Evolutionary conservation across 2,797 vertebrate species (phyloP), one percentile per base, ranked within the genome.

Genomic region (Limosa lapponica): DNA sequence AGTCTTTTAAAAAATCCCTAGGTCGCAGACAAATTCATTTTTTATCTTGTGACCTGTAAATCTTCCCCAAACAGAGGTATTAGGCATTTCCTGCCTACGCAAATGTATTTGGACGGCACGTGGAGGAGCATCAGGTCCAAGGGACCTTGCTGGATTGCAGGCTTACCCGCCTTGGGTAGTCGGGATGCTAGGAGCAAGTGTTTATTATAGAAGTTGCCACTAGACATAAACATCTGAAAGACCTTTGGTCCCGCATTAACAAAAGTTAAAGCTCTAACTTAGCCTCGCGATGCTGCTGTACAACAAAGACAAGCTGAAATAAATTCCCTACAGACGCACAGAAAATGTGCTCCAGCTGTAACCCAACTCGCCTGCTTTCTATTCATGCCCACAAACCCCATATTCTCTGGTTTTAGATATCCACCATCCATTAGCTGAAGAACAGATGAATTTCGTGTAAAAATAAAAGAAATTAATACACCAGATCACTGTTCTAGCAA

Each of bases 331-430:
- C 62, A 74, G 92, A 81, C n/a, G 4, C n/a, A 82, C 9, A 67
- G 82, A 93, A 96, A 92, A 90, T 64, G n/a, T 37, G 52, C 65
- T 89, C 73, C 87, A 96, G 95, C 91, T 93, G 82, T 69, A 94
- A 83, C 62, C 20, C 59, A 66, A 57, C 43, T 86, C 0, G 0
- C 52, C 62, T 83, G 66, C 85, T 92, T 93, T 69, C 87, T 46
- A 48, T 51, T 88, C 73, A 13, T 74, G 57, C 24, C 82, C 79
- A 87, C 52, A 83, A 87, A 74, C 24, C 57, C 49, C 32, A 36
- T 46, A 74, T 74, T 80, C 61, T n/a, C 28, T 16, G 25, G 51
- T 37, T 89, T 89, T 62, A 88, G 69, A 54, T 39, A 69, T 39
- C 58, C 51, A 54, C 64, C 44, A 82, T 62, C 41, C 37, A 30